Conservation (phyloP, 2,888 invertebrate species). For the Lasioglossum figueresi region DNA sequence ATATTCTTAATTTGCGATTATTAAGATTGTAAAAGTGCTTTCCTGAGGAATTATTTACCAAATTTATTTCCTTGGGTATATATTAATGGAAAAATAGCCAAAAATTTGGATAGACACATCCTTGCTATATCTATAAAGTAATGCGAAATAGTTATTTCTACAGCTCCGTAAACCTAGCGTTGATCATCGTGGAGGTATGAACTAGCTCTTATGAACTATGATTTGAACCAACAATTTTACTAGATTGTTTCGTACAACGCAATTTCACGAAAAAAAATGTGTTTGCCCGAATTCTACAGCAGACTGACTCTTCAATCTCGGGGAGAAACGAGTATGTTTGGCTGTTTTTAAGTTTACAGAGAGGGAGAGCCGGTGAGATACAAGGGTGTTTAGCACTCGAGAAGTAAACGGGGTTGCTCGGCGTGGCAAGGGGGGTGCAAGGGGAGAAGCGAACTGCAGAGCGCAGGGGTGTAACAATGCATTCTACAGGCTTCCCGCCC, state of each 20-base stretch:
- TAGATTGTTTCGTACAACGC: not conserved
- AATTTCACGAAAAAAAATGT: not conserved
- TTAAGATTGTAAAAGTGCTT: too few species aligned
- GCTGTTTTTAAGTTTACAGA: conserved; percentile 21
- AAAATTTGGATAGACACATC: too few species aligned
- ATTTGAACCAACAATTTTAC: not conserved
- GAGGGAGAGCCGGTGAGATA: conserved; percentile 30
- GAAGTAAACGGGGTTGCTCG: conserved; percentile 61
- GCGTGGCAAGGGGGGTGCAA: conserved; percentile 20
- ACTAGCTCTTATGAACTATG: not conserved
- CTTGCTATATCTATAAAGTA: too few species aligned
- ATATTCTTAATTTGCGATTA: too few species aligned
- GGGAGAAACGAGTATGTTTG: conserved; percentile 7
- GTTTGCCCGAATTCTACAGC: not conserved
- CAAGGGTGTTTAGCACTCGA: conserved; percentile 61
- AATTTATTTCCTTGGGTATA: too few species aligned
- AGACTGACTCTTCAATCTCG: not conserved
- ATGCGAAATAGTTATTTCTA: too few species aligned
- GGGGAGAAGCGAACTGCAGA: conserved; percentile 13
- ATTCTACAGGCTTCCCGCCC: conserved; percentile 81
- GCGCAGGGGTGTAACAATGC: conserved; percentile 71
- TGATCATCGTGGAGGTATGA: too few species aligned
- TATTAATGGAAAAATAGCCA: too few species aligned
- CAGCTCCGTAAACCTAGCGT: too few species aligned
- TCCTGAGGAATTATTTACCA: too few species aligned